Evolutionary conservation across 2,888 invertebrate species (phyloP), one percentile per base, ranked within the genome.

Genomic region (Machimus atricapillus): DNA sequence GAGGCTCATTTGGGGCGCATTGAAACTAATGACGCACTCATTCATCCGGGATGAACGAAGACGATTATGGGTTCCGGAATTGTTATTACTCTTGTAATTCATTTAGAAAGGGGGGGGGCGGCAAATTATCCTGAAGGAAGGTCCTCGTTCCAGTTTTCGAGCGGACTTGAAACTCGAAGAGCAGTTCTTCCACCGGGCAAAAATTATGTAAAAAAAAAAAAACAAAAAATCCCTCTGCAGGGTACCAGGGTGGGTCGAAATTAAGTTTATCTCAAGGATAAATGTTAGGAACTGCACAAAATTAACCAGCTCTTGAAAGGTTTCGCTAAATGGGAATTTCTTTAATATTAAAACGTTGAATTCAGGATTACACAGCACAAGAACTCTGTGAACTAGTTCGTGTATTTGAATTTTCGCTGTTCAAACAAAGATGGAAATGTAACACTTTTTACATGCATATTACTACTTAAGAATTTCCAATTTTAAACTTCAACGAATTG

Each of bases 41-140:
- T 85, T 85, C 85, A 85, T 85, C 85, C 85, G 16, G 85, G 85
- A 85, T 85, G 85, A 85, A 85, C 85, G 85, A 85, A 85, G 85
- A 85, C 46, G 85, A 85, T 85, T 85, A 85, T 85, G 85, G 85
- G 74, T 85, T 74, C 74, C 85, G 74, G 74, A 85, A 85, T 85
- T 85, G 85, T 85, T 85, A 85, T 85, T 85, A 46, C 85, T 52
- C 74, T 85, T 85, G 85, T 85, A 85, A 85, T 85, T 85, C 74
- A 85, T 85, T 85, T 85, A 85, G n/a, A 85, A 74, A 27, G 34
- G 85, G 40, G 43, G 23, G 43, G 14, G 43, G 19, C 7, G 40
- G 43, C n/a, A 66, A 83, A 73, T 83, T 83, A 73, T 83, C 12
- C 19, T 66, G 56, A 81, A 56, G 46, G 31, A 56, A 27, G 16